Evolutionary conservation across 2,113 vertebrate genomes (phyloP).

Genomic region (Hymenochirus boettgeri): DNA sequence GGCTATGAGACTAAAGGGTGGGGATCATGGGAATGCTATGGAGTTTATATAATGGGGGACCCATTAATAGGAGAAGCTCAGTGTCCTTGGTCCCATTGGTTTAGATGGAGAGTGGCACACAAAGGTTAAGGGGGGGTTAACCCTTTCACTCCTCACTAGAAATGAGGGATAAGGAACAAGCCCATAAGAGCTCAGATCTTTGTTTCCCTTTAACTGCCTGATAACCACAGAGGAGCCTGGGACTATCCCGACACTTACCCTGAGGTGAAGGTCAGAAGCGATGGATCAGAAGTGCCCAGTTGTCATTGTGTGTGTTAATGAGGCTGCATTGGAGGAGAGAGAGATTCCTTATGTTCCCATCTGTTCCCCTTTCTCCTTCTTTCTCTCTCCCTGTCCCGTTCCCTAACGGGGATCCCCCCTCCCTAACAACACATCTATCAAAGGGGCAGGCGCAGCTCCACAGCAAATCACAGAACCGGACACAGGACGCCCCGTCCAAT

Average conservation of each 20-base stretch:
- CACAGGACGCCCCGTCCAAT: constrained; percentile 1
- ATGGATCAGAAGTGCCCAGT: constrained; percentile 1
- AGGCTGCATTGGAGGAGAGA: background rate
- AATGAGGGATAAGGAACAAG: background rate
- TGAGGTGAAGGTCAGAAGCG: background rate
- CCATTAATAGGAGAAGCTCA: too few relatives aligned
- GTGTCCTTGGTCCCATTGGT: too few relatives aligned
- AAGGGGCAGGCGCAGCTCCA: constrained; percentile 4
- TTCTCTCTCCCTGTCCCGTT: constrained; percentile 6
- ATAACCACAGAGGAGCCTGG: background rate
- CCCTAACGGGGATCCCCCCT: background rate
- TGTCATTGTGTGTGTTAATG: background rate
- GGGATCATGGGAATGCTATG: too few relatives aligned
- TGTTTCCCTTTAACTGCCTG: background rate
- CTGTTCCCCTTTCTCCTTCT: background rate
- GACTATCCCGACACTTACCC: background rate
- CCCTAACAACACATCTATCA: constrained; percentile 1
- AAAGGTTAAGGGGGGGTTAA: too few relatives aligned
- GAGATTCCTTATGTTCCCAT: background rate
- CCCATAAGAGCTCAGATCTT: constrained; percentile 8
- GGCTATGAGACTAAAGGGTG: background rate
- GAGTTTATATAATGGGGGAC: too few relatives aligned
- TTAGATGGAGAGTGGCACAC: too few relatives aligned
- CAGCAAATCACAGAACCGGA: background rate
- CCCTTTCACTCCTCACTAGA: constrained; percentile 21